Evolutionary conservation across 2,888 invertebrate species (phyloP), one percentile per base, ranked within the genome.

Genomic region (Eledona agricola): DNA sequence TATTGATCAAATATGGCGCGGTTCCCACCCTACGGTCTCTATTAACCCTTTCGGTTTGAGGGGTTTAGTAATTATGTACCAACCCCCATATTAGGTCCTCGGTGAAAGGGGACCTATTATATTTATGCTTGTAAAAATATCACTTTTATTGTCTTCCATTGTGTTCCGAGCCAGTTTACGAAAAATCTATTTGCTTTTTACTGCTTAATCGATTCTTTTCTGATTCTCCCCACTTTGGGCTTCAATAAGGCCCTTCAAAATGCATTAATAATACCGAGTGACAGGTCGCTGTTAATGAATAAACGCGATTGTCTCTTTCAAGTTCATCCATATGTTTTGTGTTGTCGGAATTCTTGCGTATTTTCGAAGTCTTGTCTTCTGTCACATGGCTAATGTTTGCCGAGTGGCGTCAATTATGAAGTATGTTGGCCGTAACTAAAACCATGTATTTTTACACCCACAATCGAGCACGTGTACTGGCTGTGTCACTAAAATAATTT

Each of bases 1-100:
- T 77, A 77, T 77, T 75, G 77, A 77, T 77, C 74, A 77, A 77
- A 77, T 75, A 77, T 77, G 76, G 76, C 76, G 74, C 70, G 67
- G 71, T 73, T 73, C 73, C 74, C 74, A 73, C 73, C 75, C 74
- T 70, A 72, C 69, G 66, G 71, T 68, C 72, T 73, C 72, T 72
- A 72, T 75, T 74, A 76, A 75, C 75, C 76, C 75, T 75, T 76
- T 75, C 68, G 71, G 72, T 69, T 72, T 70, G 69, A 75, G 73
- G 74, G 74, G 72, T 68, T 74, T 72, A 66, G 72, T 75, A 75
- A 75, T 75, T 74, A 75, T 73, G 73, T 74, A 72, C 74, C 71
- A 71, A 73, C 73, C 73, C 72, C 71, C 69, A 67, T 74, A 74
- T 73, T 73, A 72, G 71, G 71, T 71, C 72, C 73, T 75, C 68